Base-by-base conservation (phyloP, 2,888 invertebrate genomes). In the Xestobium rufovillosum region DNA sequence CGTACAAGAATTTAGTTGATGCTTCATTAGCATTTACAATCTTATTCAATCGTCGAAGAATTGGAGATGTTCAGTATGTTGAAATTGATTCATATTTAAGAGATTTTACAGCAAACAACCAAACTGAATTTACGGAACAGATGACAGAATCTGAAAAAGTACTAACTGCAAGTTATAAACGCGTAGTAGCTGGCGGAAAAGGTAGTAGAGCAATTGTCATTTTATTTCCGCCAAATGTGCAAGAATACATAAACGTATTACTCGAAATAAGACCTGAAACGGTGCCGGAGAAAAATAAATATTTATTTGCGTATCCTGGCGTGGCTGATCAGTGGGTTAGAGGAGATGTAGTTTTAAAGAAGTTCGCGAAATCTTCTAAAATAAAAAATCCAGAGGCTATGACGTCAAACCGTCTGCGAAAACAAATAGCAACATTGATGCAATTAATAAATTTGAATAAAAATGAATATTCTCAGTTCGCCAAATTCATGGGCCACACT, bases 171-270 rank as follows among this genome's bases (percentile, higher is more conserved):
- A 14, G 8, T 14, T 39, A 42, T 25, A 39, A 42, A 39, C 23
- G 37, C 4, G 30, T 42, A 8, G 37, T 44, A 3, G 33, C 39
- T 8, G 42, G 39, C 23, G 43, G 41, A 23, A 43, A 43, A 33
- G 43, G 41, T 3, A 36, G 39, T 17, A 14, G 25, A 29, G 29
- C 39, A 12, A 42, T 42, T 26, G 36, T 36, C 1, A 41, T 44
- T 26, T 31, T 41, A 17, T 37, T 44, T 32, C 38, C 37, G 4
- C 11, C 13, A 4, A 30, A 41, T 36, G 10, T 42, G 4, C 39
- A 42, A 27, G 14, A 16, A n/a, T 33, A 38, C 26, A 25, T 41
- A 2, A 14, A 41, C 13, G 14, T 44, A 23, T 26, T 44, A 36
- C 31, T 46, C 14, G 14, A 40, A 37, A 28, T 43, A 26, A 25